Evolutionary conservation across 2,797 vertebrate genomes (phyloP).

Genomic region (Microctenopoma stevenorrisi): DNA sequence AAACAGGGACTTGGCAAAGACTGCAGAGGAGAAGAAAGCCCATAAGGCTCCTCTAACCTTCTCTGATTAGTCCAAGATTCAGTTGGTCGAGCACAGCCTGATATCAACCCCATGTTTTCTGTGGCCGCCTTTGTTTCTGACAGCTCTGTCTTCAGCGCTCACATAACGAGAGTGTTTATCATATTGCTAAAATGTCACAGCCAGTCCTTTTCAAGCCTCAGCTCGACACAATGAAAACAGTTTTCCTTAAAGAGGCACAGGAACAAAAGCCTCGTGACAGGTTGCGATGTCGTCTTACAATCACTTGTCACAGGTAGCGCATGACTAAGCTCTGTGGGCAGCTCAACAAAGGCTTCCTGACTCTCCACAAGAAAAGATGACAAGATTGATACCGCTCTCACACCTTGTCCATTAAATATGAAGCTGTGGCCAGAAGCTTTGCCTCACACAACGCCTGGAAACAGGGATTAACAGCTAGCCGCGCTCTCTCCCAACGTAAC

Average conservation of each 20-base stretch:
- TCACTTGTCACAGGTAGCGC: neutral
- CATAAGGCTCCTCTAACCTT: conserved; percentile 9
- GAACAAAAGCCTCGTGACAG: conserved; percentile 1
- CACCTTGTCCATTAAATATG: neutral
- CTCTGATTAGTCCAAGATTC: conserved; percentile 31
- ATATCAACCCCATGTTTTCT: conserved; percentile 45
- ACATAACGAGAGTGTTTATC: conserved; percentile 38
- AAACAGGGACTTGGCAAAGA: conserved; percentile 31
- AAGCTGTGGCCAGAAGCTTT: neutral
- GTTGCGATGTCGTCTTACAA: neutral
- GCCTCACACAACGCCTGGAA: conserved; percentile 6
- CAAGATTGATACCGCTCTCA: neutral
- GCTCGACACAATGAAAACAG: conserved; percentile 35
- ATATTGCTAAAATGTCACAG: conserved; percentile 52
- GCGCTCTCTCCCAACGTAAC: neutral
- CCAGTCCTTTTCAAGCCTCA: conserved; percentile 53
- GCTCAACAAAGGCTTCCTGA: neutral
- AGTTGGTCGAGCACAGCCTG: conserved; percentile 27
- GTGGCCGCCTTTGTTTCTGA: conserved; percentile 40
- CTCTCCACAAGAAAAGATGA: too few relatives aligned
- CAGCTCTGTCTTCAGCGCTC: conserved; percentile 47
- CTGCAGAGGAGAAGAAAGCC: conserved; percentile 34
- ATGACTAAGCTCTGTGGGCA: neutral
- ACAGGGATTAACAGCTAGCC: neutral
- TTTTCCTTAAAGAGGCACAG: conserved; percentile 26